Percentiles rank a stretch among this genome's conserved stretches.
Evolutionary conservation across 2,797 vertebrate genomes (phyloP).

Genomic region (Atherinosoma microstoma): DNA sequence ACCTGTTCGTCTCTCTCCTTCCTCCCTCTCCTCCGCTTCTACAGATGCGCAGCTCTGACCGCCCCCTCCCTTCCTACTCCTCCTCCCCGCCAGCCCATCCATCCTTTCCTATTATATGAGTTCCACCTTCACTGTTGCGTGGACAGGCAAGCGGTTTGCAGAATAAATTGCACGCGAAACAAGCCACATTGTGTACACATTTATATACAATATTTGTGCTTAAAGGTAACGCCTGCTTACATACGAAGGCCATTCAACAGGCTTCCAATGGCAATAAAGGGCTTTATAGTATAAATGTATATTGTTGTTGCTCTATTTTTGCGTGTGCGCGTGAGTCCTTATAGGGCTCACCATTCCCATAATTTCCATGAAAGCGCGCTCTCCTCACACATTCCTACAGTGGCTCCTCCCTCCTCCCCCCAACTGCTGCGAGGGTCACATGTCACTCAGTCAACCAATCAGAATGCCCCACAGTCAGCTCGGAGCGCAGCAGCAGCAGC

Average conservation of each 20-base stretch:
- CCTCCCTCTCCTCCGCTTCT: conserved; percentile 50
- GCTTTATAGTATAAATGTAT: background rate
- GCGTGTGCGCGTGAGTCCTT: conserved; percentile 2
- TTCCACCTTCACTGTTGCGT: conserved; percentile 28
- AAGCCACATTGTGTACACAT: background rate
- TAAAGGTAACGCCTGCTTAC: background rate
- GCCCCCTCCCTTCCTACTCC: conserved; percentile 37
- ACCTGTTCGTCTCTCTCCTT: conserved; percentile 55
- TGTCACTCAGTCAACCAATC: conserved; percentile 74
- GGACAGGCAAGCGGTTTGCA: conserved; percentile 1
- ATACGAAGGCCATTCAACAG: background rate
- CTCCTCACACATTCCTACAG: conserved; percentile 71
- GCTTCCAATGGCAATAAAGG: background rate
- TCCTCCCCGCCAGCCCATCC: conserved; percentile 21
- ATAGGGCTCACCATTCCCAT: conserved; percentile 53
- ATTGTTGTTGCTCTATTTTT: background rate
- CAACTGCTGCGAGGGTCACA: conserved; percentile 65
- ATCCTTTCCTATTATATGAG: conserved; percentile 39
- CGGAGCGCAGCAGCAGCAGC: conserved; percentile 23
- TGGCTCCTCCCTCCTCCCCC: conserved; percentile 71
- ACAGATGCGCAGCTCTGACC: conserved; percentile 76
- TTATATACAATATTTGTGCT: background rate
- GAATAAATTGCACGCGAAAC: background rate
- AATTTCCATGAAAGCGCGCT: conserved; percentile 67
- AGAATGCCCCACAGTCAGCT: conserved; percentile 25